Conservation (phyloP, 2,797 vertebrate genomes). For the Crenichthys baileyi region DNA sequence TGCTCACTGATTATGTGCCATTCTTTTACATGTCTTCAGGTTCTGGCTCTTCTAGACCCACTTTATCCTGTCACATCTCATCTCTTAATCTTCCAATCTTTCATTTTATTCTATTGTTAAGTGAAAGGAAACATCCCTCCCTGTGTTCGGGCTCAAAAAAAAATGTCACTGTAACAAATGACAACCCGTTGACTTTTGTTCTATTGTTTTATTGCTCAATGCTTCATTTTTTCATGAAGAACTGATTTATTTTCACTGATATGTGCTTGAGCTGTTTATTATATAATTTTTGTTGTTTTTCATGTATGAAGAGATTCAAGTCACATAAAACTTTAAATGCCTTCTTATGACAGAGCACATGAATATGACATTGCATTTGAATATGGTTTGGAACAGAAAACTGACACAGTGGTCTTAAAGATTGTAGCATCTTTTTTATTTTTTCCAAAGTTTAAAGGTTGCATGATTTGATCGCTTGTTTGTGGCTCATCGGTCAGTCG, state of each 20-base stretch:
- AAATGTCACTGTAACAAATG: conserved; percentile 60
- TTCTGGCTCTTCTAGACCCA: conserved; percentile 58
- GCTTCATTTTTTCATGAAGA: conserved; percentile 60
- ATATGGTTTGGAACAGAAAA: conserved; percentile 18
- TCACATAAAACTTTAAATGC: conserved; percentile 45
- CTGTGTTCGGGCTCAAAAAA: conserved; percentile 60
- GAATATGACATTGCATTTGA: conserved; percentile 52
- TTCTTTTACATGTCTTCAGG: conserved; percentile 63
- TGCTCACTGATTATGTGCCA: conserved; percentile 77
- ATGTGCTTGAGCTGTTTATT: conserved; percentile 62
- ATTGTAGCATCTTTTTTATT: conserved; percentile 28
- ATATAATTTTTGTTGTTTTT: conserved; percentile 7
- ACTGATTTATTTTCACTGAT: conserved; percentile 56
- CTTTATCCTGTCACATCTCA: conserved; percentile 36
- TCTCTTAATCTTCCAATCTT: conserved; percentile 51
- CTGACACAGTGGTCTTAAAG: conserved; percentile 37
- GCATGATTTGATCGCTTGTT: conserved; percentile 46
- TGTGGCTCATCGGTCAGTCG: neutral
- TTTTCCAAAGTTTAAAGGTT: conserved; percentile 48
- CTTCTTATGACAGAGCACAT: conserved; percentile 45
- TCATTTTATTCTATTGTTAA: conserved; percentile 62
- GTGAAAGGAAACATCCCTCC: conserved; percentile 44
- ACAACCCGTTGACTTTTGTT: conserved; percentile 57
- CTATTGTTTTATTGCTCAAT: conserved; percentile 14
- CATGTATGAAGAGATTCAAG: conserved; percentile 56